phyloP scores from a whole-genome alignment of 1,140 invertebrate species.

The Coenobita brevimanus region DNA sequence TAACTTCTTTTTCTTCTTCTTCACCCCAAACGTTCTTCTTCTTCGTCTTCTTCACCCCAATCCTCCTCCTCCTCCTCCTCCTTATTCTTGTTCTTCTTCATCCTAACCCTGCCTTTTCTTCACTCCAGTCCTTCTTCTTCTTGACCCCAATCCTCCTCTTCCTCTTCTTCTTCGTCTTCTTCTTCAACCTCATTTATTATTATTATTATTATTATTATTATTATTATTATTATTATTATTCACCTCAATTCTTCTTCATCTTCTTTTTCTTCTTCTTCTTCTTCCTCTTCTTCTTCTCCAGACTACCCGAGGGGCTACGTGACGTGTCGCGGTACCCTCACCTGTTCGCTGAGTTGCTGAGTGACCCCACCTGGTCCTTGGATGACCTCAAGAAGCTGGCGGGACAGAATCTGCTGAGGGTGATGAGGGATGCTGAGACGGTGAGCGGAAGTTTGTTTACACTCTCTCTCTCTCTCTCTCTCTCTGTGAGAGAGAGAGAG shows the following conservation, averaged over 20 bases:
- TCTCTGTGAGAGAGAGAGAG: background rate
- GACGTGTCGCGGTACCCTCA: constrained; percentile 83
- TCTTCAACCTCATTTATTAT: background rate
- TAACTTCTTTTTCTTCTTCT: background rate
- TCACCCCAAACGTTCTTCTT: no score
- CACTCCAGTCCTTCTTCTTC: background rate
- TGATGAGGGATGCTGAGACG: constrained; percentile 76
- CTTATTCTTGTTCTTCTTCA: background rate
- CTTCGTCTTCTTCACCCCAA: background rate
- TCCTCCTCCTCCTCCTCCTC: background rate
- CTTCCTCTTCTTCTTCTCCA: constrained; percentile 71
- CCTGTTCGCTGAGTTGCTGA: constrained; percentile 81
- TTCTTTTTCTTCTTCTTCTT: background rate
- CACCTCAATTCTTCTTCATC: no score
- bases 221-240: no score
- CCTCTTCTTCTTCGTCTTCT: background rate
- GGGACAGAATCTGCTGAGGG: constrained; percentile 89
- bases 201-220: background rate
- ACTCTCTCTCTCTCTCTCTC: no score
- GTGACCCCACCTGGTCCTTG: constrained; percentile 85
- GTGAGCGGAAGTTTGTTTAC: no score
- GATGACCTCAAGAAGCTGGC: constrained; percentile 90
- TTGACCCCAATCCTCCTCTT: background rate
- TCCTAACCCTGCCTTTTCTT: background rate
- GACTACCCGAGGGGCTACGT: constrained; percentile 78